Percentiles rank a stretch among this genome's conserved stretches.
phyloP scores from a whole-genome alignment of 2,113 vertebrate genomes.

The Pontoporia blainvillei region DNA sequence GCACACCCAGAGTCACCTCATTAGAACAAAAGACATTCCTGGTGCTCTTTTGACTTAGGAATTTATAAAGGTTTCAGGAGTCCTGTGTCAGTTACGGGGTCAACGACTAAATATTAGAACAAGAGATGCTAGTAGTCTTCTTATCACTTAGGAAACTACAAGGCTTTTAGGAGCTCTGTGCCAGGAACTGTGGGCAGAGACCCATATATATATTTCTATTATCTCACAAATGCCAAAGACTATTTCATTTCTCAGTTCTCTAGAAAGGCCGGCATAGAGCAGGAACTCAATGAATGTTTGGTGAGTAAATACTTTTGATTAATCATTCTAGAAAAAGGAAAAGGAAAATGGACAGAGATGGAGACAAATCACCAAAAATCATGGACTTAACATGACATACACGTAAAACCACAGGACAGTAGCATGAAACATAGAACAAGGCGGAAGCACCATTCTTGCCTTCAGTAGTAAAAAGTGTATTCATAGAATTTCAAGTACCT shows the following conservation, averaged over 20 bases:
- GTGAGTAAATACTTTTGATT: neutral
- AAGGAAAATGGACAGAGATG: neutral
- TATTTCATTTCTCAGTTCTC: neutral
- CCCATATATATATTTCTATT: neutral
- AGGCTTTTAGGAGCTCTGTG: too few relatives aligned
- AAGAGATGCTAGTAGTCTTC: too few relatives aligned
- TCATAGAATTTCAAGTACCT: neutral
- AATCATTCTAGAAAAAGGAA: neutral
- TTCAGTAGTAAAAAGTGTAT: neutral
- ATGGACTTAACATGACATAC: neutral
- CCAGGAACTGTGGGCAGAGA: too few relatives aligned
- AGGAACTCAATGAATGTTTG: neutral
- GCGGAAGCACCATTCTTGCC: neutral
- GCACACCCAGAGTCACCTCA: neutral
- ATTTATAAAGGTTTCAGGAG: neutral
- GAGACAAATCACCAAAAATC: neutral
- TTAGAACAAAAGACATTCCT: neutral
- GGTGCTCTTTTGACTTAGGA: neutral
- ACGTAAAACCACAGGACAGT: neutral
- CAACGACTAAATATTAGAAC: too few relatives aligned
- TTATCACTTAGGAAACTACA: too few relatives aligned
- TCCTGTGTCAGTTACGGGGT: neutral
- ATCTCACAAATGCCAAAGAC: neutral
- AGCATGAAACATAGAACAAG: neutral
- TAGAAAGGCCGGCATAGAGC: neutral